Evolutionary conservation across 2,113 vertebrate species (phyloP).

Genomic region (Grus americana): DNA sequence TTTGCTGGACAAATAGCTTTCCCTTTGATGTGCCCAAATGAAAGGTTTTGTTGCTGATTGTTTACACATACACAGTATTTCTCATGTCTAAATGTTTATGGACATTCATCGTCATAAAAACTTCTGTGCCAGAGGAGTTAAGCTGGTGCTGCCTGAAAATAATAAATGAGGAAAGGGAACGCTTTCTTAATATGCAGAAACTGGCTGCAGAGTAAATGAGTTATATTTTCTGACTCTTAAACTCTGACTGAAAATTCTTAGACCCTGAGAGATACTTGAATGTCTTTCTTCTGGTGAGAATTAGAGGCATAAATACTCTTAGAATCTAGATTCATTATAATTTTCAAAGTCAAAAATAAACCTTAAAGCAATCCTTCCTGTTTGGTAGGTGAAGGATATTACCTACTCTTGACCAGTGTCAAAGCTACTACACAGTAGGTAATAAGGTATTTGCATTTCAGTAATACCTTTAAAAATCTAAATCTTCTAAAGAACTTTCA

Average conservation of each 20-base stretch:
- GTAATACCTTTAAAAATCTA: not conserved
- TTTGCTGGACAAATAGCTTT: conserved; percentile 1
- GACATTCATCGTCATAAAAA: not conserved
- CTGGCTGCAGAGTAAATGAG: not conserved
- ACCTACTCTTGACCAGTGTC: not conserved
- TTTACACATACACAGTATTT: conserved; percentile 19
- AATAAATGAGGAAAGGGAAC: not conserved
- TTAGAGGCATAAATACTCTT: not conserved
- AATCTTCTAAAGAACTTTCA: not conserved
- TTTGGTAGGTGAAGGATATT: not conserved
- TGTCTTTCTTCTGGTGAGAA: not conserved
- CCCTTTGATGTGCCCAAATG: conserved; percentile 44
- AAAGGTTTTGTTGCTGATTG: conserved; percentile 30
- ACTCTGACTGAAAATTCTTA: not conserved
- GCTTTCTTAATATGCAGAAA: not conserved
- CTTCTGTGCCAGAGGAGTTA: not conserved
- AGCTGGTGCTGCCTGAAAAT: not conserved
- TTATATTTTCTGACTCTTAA: not conserved
- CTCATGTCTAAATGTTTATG: conserved; percentile 22
- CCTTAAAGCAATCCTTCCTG: not conserved
- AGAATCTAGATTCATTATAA: not conserved
- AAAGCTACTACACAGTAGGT: not conserved
- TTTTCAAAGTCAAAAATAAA: not conserved
- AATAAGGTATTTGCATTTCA: not conserved
- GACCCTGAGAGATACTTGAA: not conserved